phyloP scores from a whole-genome alignment of 2,113 vertebrate species.

The Sturnus vulgaris region DNA sequence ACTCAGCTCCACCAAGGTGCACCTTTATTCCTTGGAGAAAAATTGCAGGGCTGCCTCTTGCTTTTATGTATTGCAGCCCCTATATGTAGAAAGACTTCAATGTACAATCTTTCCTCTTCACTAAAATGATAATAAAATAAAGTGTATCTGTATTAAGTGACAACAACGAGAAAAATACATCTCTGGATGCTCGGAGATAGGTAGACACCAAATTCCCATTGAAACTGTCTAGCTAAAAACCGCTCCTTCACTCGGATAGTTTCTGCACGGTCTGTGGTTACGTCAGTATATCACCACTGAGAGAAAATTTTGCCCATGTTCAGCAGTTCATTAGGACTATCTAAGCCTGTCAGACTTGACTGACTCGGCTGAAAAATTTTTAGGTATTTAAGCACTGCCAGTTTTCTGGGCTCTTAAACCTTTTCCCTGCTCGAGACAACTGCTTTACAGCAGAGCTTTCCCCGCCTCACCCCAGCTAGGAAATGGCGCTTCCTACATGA shows the following conservation, averaged over 20 bases:
- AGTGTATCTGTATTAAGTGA: not conserved
- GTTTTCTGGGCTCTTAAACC: not conserved
- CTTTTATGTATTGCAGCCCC: not conserved
- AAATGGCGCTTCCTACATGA: fast-evolving
- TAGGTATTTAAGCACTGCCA: not conserved
- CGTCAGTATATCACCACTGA: not conserved
- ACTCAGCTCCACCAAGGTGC: not conserved
- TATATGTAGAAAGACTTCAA: not conserved
- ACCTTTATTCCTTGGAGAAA: not conserved
- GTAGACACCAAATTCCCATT: not conserved
- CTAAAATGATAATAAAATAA: not conserved
- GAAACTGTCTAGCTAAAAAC: not conserved
- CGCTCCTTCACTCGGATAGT: fast-evolving
- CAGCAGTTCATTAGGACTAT: not conserved
- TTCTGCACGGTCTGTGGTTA: not conserved
- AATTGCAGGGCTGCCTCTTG: not conserved
- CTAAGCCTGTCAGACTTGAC: not conserved
- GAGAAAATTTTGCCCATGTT: not conserved
- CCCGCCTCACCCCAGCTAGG: not conserved
- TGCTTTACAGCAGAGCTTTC: not conserved
- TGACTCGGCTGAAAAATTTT: not conserved
- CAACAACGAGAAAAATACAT: not conserved
- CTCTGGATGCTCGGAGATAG: not conserved
- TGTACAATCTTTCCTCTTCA: not conserved
- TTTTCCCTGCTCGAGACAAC: not conserved